Percentiles rank a stretch among this genome's conserved stretches.
Conservation (phyloP, 2,888 invertebrate genomes). For the Patella ulyssiponensis region DNA sequence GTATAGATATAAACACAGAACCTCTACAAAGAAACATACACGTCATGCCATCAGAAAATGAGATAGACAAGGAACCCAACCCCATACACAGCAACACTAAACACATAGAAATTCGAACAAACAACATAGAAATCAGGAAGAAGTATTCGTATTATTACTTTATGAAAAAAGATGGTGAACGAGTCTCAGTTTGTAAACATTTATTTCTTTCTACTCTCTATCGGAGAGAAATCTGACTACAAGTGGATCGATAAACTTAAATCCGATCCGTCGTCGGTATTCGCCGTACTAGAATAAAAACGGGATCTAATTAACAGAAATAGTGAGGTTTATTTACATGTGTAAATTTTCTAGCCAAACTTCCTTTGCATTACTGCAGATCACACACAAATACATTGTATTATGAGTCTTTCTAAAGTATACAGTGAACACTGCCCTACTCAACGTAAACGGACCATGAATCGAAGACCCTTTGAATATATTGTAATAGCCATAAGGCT, state of each 20-base stretch:
- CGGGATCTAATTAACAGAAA: neutral
- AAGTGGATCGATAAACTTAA: neutral
- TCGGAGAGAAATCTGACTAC: neutral
- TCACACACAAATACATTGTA: slow-evolving; percentile 5
- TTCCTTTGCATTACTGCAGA: slow-evolving; percentile 20
- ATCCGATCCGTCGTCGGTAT: neutral
- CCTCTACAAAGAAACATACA: too few relatives aligned
- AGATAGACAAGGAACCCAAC: too few relatives aligned
- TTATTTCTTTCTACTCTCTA: neutral
- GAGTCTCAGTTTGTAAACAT: neutral
- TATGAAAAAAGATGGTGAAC: neutral
- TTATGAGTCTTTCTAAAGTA: neutral
- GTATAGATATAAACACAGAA: too few relatives aligned
- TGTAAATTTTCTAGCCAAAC: slow-evolving; percentile 10
- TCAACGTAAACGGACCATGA: neutral
- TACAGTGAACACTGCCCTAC: slow-evolving; percentile 6
- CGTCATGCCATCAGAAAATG: too few relatives aligned
- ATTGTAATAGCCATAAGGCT: too few relatives aligned
- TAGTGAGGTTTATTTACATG: neutral
- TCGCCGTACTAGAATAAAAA: neutral
- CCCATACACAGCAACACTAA: too few relatives aligned
- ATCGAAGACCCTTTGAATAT: neutral
- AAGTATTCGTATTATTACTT: neutral
- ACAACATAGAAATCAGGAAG: too few relatives aligned
- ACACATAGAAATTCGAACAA: too few relatives aligned